Base-by-base conservation (phyloP, 2,888 invertebrate genomes). In the Piscicola geometra region DNA sequence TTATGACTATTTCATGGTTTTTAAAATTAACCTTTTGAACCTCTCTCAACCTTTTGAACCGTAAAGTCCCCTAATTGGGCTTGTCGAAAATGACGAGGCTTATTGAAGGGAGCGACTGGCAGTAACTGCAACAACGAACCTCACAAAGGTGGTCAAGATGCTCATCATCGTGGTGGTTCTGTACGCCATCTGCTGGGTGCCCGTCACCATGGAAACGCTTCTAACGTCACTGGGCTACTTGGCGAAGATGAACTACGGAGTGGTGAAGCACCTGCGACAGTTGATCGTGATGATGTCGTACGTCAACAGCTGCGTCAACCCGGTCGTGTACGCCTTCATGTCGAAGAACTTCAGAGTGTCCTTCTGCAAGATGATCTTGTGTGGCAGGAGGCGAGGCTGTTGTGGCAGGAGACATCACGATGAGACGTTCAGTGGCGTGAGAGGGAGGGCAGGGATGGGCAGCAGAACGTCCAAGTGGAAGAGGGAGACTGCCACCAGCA, bases 91-190 rank as follows among this genome's bases (percentile, higher is more conserved):
- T n/a, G n/a, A n/a, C n/a, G n/a, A n/a, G n/a, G n/a, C n/a, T n/a
- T n/a, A n/a, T n/a, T n/a, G n/a, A n/a, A n/a, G n/a, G n/a, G n/a
- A n/a, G n/a, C n/a, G n/a, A n/a, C n/a, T n/a, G n/a, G n/a, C n/a
- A n/a, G n/a, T n/a, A n/a, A n/a, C n/a, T n/a, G n/a, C n/a, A n/a
- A n/a, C n/a, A n/a, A n/a, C n/a, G n/a, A n/a, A n/a, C n/a, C n/a
- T n/a, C n/a, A n/a, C 85, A 68, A 86, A 91, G 89, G 90, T 91
- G n/a, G 89, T 91, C 79, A 90, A 89, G 83, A 91, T 91, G 91
- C 85, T 91, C 80, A 89, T 90, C 0, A 89, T 89, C 0, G 90
- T 91, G 28, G 90, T 91, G 60, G 86, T 90, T 0, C 85, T 91
- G 47, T 91, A 90, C 84, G 88, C 89, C 30, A 82, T 90, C 68